Evolutionary conservation across 2,797 vertebrate genomes (phyloP).

Genomic region (Capromys pilorides): DNA sequence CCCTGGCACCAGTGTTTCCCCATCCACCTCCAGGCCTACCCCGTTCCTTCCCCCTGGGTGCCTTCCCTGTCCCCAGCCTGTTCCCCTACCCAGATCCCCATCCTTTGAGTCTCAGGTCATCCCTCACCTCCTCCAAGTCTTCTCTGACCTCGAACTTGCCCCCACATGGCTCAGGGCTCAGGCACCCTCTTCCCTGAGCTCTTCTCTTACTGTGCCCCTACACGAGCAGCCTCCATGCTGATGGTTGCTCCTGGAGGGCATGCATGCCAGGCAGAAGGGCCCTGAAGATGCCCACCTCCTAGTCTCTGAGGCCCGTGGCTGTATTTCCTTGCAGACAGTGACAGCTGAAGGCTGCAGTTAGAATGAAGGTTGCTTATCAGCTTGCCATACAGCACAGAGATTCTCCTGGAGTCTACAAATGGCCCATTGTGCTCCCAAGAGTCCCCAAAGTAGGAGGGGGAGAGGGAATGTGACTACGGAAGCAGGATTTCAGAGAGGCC

Average conservation of each 20-base stretch:
- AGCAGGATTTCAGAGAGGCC: neutral
- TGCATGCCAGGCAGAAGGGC: neutral
- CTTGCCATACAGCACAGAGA: neutral
- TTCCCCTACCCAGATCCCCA: neutral
- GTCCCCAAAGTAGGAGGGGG: neutral
- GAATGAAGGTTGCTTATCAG: neutral
- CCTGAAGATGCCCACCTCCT: neutral
- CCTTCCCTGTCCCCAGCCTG: neutral
- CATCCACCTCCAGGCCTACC: neutral
- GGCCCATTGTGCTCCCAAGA: neutral
- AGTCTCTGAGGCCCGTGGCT: neutral
- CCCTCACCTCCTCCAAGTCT: neutral
- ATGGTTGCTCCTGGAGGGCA: neutral
- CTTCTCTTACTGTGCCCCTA: fast-evolving
- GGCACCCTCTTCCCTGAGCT: neutral
- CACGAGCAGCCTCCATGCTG: neutral
- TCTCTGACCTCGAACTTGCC: neutral
- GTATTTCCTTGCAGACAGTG: neutral
- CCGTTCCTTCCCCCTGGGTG: neutral
- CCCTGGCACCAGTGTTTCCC: neutral
- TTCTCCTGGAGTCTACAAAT: neutral
- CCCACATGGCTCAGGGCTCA: neutral
- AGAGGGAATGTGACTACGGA: neutral
- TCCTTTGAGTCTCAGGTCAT: neutral
- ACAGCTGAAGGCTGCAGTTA: neutral